Percentiles rank a stretch among this genome's conserved stretches.
Conservation (phyloP, 2,113 vertebrate genomes). For the Hippocampus comes region DNA sequence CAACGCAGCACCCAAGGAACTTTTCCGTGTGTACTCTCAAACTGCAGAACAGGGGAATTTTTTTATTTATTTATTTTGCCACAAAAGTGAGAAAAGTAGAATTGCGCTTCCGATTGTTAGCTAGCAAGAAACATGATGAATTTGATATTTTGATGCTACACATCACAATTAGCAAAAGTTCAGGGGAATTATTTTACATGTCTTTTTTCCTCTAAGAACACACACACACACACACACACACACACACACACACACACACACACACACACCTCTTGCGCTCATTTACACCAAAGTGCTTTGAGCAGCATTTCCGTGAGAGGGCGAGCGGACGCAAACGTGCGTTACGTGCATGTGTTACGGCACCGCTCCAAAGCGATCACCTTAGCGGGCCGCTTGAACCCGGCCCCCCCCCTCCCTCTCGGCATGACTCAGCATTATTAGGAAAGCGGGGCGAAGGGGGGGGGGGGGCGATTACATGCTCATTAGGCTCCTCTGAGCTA, state of each 20-base stretch:
- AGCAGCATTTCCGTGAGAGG: slow-evolving; percentile 15
- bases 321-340: not conserved
- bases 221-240: not conserved
- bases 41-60: not conserved
- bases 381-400: slow-evolving; percentile 24
- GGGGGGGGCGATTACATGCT: slow-evolving; percentile 44
- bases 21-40: not conserved
- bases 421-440: slow-evolving; percentile 14
- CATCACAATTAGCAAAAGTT: too few relatives aligned
- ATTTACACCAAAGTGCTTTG: slow-evolving; percentile 5
- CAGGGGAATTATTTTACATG: not conserved
- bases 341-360: not conserved
- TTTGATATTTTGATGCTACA: too few relatives aligned
- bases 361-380: slow-evolving; percentile 29
- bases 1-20: not conserved
- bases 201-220: not conserved
- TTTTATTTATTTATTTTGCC: not conserved
- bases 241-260: not conserved
- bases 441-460: slow-evolving; percentile 18
- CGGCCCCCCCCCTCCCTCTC: slow-evolving; percentile 16
- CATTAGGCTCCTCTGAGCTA: slow-evolving; percentile 23
- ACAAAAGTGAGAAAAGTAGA: not conserved
- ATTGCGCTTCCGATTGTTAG: too few relatives aligned
- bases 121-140: too few relatives aligned
- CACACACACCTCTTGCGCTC: not conserved